Base-by-base conservation (phyloP, 2,113 vertebrate species). In the Gallinago jamesoni region DNA sequence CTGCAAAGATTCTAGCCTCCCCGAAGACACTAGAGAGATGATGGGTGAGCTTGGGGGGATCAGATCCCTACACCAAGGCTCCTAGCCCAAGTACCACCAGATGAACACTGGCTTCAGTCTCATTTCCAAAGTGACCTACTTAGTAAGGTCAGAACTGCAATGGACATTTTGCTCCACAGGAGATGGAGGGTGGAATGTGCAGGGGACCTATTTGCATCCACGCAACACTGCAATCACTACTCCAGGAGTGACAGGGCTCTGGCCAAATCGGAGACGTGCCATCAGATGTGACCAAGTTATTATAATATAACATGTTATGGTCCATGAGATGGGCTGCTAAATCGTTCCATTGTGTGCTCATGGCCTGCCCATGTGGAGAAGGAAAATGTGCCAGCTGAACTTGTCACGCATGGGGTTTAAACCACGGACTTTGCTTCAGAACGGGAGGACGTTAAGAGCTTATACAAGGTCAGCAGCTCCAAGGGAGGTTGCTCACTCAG, bases 31-130 rank as follows among this genome's bases (percentile, higher is more conserved):
- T 28, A 25, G 41, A 57, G 28, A 60, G 48, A n/a, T 0, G 1
- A 55, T 6, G 14, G 45, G 28, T 12, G 17, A 45, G 17, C 31
- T 77, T 8, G 1, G 7, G 14, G 19, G 12, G 76, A 20, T 74
- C 35, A 39, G 31, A 41, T 35, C 21, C 19, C n/a, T 18, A 33
- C 0, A 0, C 8, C 10, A 10, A 0, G 10, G 37, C 12, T 80
- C 41, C 22, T n/a, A 85, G 10, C 7, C 15, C 28, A 64, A 39
- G 31, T 2, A 56, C 23, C 66, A 79, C n/a, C 12, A 27, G 1
- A 1, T 18, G 63, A 66, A 45, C 0, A 1, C 10, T 13, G 23
- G 10, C 25, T 18, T 60, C 45, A 43, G 37, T 17, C 33, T 45
- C 12, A 50, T 62, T 57, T 70, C 63, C 47, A 37, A 55, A 60